These are phyloP conservation scores for Philotrypesis tridentata DNA, from an alignment of 1,140 invertebrate species.

Conservation along the genomic window DNA sequence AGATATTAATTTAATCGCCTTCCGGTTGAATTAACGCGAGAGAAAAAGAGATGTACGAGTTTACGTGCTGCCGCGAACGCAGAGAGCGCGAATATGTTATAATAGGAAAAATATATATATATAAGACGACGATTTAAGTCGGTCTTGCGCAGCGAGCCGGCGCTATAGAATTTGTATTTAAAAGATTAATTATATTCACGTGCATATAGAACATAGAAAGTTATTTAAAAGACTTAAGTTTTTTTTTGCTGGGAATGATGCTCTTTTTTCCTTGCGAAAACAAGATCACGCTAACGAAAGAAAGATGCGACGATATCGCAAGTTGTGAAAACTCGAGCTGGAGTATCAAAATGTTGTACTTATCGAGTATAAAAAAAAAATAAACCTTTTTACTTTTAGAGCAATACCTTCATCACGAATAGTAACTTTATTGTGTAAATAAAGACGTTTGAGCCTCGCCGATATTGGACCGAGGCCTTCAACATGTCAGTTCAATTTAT, in stretches of 20 bases:
- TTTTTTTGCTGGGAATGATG: constrained; percentile 7
- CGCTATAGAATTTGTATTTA: constrained; percentile 33
- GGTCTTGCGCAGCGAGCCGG: not conserved
- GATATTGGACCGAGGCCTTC: constrained; percentile 5
- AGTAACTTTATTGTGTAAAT: constrained; percentile 45
- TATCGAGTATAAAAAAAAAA: constrained; percentile 25
- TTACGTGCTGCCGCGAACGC: not conserved
- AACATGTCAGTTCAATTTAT: constrained; percentile 18
- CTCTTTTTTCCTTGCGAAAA: not conserved
- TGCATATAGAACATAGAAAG: constrained; percentile 27
- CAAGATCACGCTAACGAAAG: not conserved
- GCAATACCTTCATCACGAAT: constrained; percentile 42
- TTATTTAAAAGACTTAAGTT: constrained; percentile 37
- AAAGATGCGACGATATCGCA: not conserved
- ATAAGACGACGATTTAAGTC: constrained; percentile 2
- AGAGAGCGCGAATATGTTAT: not conserved
- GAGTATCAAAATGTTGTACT: constrained; percentile 42
- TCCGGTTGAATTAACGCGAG: not conserved
- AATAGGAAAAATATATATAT: not conserved
- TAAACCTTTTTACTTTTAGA: constrained; percentile 24
- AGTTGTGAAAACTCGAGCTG: constrained; percentile 6
- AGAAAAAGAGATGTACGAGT: not conserved
- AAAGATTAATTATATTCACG: constrained; percentile 30
- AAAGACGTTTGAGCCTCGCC: constrained; percentile 16
- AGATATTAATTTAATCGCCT: constrained; percentile 37